Evolutionary conservation across 2,888 invertebrate species (phyloP), one percentile per base, ranked within the genome.

Genomic region (Rhagophthalmus giganteus): DNA sequence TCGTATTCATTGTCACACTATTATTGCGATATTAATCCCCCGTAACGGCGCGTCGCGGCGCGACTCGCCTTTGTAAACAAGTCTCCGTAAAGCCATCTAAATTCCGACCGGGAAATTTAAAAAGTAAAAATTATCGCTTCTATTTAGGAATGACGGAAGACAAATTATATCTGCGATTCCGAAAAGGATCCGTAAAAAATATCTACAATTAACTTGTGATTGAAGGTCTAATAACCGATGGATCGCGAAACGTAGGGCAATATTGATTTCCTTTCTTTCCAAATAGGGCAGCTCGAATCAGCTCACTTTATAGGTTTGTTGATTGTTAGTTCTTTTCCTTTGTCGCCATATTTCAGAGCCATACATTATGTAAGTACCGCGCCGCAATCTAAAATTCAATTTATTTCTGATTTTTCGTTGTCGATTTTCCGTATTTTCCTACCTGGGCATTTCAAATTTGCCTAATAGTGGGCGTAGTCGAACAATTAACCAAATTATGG

Each of bases 261-360:
- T 33, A 53, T 53, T 39, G 53, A 53, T 53, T 53, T 53, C 40
- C 41, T 41, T 35, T 38, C 31, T 45, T 41, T 40, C 31, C 45
- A 52, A 52, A 52, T 52, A 53, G 47, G 41, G 34, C 45, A 46
- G 41, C 51, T 35, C 34, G 33, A 53, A 53, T 53, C 53, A 42
- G 46, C 37, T 38, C 37, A 40, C 41, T 60, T 58, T 59, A 58
- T 60, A 50, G 54, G 54, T 58, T 60, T 60, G 59, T 60, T 58
- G 59, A 59, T 59, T 59, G 59, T 59, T 59, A 59, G 55, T 59
- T 57, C 55, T 60, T 58, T 57, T 55, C 58, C 55, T 60, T 60
- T 58, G 59, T 60, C 59, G 58, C 57, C 55, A 60, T 60, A 58
- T 60, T 60, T 60, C 57, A 60, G 52, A 37, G 54, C 56, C 48